Base-by-base conservation (phyloP, 2,888 invertebrate genomes). In the Anticlea derivata region DNA sequence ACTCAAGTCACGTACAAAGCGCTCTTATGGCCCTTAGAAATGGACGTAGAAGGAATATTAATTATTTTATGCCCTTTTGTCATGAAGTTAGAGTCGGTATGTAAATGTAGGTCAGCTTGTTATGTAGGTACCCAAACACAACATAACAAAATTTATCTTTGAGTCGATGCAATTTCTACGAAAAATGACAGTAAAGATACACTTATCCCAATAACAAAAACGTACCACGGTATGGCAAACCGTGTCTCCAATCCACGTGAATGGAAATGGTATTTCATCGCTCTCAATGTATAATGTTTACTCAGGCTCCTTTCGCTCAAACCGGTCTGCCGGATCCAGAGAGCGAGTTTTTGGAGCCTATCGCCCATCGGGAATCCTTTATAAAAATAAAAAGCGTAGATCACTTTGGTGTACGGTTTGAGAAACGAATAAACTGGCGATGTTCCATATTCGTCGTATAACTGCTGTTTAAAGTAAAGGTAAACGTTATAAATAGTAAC, bases 291-390 rank as follows among this genome's bases (percentile, higher is more conserved):
- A 27, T 50, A 51, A 37, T 73, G 51, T 22, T 73, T 61, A 4
- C 49, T 10, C 8, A 66, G 6, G 1, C 45, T 49, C 31, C 69
- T 70, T 0, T 65, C 56, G 0, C 75, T 61, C 3, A 82, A 47
- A 5, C 85, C 85, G 8, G 61, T 71, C 41, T 84, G 83, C 27
- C 72, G 63, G 5, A 85, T 37, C 1, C 65, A 56, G 0, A 83
- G 51, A 1, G 70, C 56, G 1, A 63, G 53, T 1, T 24, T 4
- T 10, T 73, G 59, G 3, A 83, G 39, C 6, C 56, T 60, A 0
- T 69, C 45, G 0, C 50, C 5, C 24, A 75, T 49, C 1, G 83
- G 84, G 47, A 85, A 85, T 0, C 84, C 86, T 56, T 83, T 84
- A 38, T 78, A 74, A 3, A 79, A 58, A 27, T 72, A 85, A 8